Base-by-base conservation (phyloP, 2,113 vertebrate species). In the Hippopotamus amphibius region DNA sequence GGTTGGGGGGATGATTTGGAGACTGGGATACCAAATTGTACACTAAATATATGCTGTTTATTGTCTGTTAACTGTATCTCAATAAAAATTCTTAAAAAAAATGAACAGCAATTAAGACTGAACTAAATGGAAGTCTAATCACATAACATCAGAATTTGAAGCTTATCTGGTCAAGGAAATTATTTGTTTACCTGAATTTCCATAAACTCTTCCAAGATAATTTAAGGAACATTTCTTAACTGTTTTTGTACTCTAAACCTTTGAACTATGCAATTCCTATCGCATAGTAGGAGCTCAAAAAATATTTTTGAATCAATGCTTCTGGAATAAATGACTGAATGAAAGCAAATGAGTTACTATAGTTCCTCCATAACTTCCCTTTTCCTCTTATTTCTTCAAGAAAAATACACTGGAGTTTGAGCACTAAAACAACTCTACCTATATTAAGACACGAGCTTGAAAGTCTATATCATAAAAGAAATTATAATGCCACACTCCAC, bases 291-390 rank as follows among this genome's bases (percentile, higher is more conserved):
- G 72, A n/a, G 12, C 59, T 89, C 59, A 81, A 92, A 48, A 50
- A 92, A 37, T 86, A 82, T 71, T 96, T 87, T 6, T 89, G 43
- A 81, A 90, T 81, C 63, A 86, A 63, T 82, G 53, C 30, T 76
- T 95, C 69, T 82, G 46, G 26, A 94, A 81, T 76, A 96, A 88
- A 87, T 79, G 37, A 96, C 57, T 85, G 15, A 91, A 80, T 88
- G 63, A 61, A 94, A 93, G 57, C 30, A 92, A 97, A 76, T 91
- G 61, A 92, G 68, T 66, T 82, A 41, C 28, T 65, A 72, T 68
- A 79, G 41, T 74, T 96, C 33, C 57, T 95, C 88, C 69, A 43
- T 53, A 84, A 92, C 83, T 88, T 93, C 57, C 16, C 74, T 84
- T 87, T 71, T 37, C 41, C n/a, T 84, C 16, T 74, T 76, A 92